Evolutionary conservation across 2,888 invertebrate species (phyloP), one percentile per base, ranked within the genome.

Genomic region (Pecten maximus): DNA sequence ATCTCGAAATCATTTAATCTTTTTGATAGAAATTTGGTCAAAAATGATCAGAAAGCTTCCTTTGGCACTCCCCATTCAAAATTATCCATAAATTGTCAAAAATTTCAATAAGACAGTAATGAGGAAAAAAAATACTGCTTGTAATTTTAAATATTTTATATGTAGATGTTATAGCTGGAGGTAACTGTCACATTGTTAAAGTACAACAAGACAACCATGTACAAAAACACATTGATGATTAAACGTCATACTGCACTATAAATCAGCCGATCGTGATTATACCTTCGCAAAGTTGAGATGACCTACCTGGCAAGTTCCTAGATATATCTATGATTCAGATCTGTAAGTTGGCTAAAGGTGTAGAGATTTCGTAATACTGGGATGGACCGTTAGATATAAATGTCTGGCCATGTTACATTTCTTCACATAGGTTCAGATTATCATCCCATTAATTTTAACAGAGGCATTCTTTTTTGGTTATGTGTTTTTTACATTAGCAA

Each of bases 311-410:
- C 35, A 74, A 74, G 28, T 74, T 74, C 74, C 28, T 15, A 28
- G 74, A 74, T 35, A 74, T 23, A 54, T n/a, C n/a, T 28, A 74
- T 74, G 74, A 74, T 74, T 74, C 74, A 74, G 74, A 74, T 74
- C 28, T 74, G 15, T 35, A 35, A 10, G 74, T 74, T 74, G 74
- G 23, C 74, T 74, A 74, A 28, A 74, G 74, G 74, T 74, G 74
- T 74, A 35, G 10, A 28, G 12, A 74, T 74, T 74, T 74, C 74
- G 74, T 35, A 74, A 74, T 74, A 74, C 74, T 6, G 74, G 74
- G 74, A 74, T 74, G 28, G 74, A 35, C 35, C 16, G 35, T 74
- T 74, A 44, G 8, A 44, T 44, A 74, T 74, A 28, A 28, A 74
- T 74, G 35, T 74, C 19, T 28, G 8, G 74, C 35, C 35, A 54